Conservation (phyloP, 2,113 vertebrate genomes). For the Labeo catla region DNA sequence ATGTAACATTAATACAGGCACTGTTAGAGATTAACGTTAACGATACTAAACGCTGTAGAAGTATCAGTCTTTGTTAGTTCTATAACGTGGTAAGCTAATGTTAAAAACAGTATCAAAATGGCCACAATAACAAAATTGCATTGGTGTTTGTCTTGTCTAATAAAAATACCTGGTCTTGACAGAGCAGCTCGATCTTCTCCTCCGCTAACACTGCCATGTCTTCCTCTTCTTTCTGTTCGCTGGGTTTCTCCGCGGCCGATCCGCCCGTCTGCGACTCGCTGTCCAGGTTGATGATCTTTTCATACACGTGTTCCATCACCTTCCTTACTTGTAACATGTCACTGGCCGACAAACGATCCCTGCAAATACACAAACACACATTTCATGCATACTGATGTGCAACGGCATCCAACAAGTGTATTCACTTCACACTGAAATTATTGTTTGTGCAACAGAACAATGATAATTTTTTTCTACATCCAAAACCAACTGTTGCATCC, state of each 20-base stretch:
- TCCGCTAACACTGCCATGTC: conserved; percentile 94
- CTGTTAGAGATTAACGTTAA: too few relatives aligned
- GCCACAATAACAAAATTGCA: too few relatives aligned
- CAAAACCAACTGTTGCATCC: neutral
- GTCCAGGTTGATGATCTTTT: conserved; percentile 98
- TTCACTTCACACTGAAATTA: too few relatives aligned
- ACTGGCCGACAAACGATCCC: conserved; percentile 95
- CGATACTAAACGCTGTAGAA: too few relatives aligned
- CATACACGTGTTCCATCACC: conserved; percentile 98
- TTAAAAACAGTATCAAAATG: too few relatives aligned
- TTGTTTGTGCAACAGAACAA: neutral
- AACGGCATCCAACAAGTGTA: too few relatives aligned
- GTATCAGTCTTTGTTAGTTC: too few relatives aligned
- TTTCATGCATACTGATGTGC: neutral
- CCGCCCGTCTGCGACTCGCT: conserved; percentile 96
- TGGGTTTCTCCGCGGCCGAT: conserved; percentile 92
- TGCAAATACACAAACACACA: conserved; percentile 52
- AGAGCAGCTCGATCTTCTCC: conserved; percentile 97
- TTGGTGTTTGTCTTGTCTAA: too few relatives aligned
- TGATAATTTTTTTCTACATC: neutral
- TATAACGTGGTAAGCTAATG: too few relatives aligned
- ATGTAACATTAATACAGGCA: too few relatives aligned
- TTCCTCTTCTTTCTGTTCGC: conserved; percentile 96
- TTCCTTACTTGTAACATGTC: conserved; percentile 99
- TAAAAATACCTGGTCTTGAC: conserved; percentile 91